Conservation (phyloP, 1,140 invertebrate genomes). For the Calosoma granatense region DNA sequence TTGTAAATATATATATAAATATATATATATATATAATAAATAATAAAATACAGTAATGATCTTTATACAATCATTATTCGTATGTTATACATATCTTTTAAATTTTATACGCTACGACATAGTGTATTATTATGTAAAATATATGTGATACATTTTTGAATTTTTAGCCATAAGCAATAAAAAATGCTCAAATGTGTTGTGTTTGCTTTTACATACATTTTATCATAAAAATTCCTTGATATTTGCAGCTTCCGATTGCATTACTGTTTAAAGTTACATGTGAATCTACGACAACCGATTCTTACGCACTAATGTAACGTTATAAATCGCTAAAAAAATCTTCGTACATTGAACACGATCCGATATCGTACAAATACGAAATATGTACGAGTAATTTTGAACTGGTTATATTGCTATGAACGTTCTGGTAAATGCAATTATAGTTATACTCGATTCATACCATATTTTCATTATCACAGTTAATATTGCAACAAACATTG, state of each 20-base stretch:
- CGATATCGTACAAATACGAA: no score
- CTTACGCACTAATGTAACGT: no score
- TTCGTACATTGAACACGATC: no score
- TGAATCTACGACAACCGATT: no score
- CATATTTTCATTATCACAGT: slow-evolving; percentile 2
- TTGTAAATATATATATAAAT: no score
- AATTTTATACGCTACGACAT: neutral
- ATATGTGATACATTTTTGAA: slow-evolving; percentile 4
- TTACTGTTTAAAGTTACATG: no score
- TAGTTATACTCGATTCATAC: neutral
- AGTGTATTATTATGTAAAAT: neutral
- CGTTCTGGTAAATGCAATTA: neutral
- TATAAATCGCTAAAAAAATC: no score
- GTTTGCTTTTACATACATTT: neutral
- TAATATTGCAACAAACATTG: neutral
- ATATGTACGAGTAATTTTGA: neutral
- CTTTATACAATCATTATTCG: slow-evolving; percentile 8
- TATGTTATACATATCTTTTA: neutral
- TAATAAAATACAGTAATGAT: slow-evolving; percentile 1
- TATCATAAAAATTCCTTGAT: neutral
- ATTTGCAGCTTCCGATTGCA: neutral
- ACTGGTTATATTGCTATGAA: neutral
- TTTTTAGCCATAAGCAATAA: neutral
- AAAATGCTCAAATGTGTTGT: neutral
- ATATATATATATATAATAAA: neutral